Evolutionary conservation across 2,113 vertebrate genomes (phyloP), one percentile per base, ranked within the genome.

Genomic region (Elephas maximus): DNA sequence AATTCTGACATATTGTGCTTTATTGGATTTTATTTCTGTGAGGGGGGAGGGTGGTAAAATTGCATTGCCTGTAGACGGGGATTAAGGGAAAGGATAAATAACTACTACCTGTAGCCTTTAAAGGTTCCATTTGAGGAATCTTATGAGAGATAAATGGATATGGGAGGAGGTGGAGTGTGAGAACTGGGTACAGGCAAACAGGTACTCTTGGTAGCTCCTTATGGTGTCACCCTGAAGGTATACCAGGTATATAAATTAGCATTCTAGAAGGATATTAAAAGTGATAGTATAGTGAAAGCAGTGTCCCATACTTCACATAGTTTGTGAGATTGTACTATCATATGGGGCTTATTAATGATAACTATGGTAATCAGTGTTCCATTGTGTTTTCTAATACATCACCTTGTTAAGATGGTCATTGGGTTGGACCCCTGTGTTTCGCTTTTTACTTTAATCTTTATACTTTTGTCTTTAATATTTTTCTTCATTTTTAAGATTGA

Each of bases 331-430:
- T 89, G 8, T 83, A 8, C 65, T 63, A 18, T 95, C 44, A 67
- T 86, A 23, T 81, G 67, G 82, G 65, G n/a, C 28, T 96, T 76
- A 85, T 73, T 82, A 86, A 71, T 65, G 69, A 53, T 83, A 89
- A 89, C 45, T 93, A 60, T 14, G 51, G 67, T 45, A 79, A 53
- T 78, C n/a, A 37, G 37, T 77, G 45, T 86, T 79, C 44, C 83
- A 0, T 62, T 93, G n/a, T 71, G 14, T 82, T 93, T 93, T 87
- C 20, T 80, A 87, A 91, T 60, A 48, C 3, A 62, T 89, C n/a
- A 62, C 28, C 69, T 82, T 93, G 30, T 86, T 86, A 91, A 74
- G 26, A 71, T 88, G 12, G n/a, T 57, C 15, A 86, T 88, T 79
- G 63, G 74, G 15, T 83, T 94, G n/a, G 28, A 94, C 24, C n/a